Evolutionary conservation across 2,888 invertebrate species (phyloP), one percentile per base, ranked within the genome.

Genomic region (Apamea monoglypha): DNA sequence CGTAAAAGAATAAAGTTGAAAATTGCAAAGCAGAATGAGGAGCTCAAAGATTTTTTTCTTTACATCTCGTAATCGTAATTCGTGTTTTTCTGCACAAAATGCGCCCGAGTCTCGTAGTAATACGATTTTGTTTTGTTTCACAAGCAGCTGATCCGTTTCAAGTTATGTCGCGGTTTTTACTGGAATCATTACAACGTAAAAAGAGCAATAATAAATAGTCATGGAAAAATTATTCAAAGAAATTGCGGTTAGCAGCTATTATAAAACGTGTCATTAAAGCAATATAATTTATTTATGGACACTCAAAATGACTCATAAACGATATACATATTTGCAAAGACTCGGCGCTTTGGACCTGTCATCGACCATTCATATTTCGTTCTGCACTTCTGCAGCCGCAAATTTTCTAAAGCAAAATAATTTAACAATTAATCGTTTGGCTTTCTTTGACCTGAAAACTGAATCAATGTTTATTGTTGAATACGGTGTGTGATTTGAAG

Each of bases 301-400:
- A 53, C 47, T 53, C 5, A 73, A 75, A 63, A 44, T 87, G 74
- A 88, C 29, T 85, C 88, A 88, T 79, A 81, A 76, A 71, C 59
- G 59, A 56, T 80, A 69, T 64, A 72, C 78, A 81, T 80, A 81
- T 78, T 77, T 74, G 75, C 85, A 64, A 84, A 77, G 73, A 40
- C 70, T 56, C 68, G 40, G 66, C 67, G 61, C 66, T 77, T 81
- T 66, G 68, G 69, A 76, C 64, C 68, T 79, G 86, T 83, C 88
- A 84, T 74, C 76, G 21, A 16, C 72, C 78, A 81, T 83, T 89
- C 81, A 81, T 89, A 84, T 80, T 74, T 84, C 86, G 72, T 69
- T 88, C 80, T 7, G 47, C 16, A 47, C 47, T 16, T 47, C 47
- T 47, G 36, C 81, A 72, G 32, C n/a, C 53, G 40, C 32, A 16